Conservation (phyloP, 2,888 invertebrate genomes). For the Drosophila pseudotakahashii region DNA sequence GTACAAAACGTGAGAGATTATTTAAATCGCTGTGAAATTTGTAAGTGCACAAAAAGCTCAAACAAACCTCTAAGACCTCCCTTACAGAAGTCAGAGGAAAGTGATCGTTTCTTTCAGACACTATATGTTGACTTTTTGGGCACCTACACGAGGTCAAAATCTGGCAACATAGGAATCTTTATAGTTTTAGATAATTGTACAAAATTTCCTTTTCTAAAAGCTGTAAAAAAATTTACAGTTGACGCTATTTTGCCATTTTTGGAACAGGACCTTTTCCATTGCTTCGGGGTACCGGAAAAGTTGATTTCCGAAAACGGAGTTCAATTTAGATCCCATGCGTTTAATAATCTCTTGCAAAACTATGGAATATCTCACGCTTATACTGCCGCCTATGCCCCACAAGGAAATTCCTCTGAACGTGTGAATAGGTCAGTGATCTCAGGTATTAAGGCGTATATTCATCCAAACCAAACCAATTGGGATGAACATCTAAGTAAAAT, state of each 20-base stretch:
- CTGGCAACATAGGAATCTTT: conserved; percentile 1
- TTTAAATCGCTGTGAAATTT: conserved; percentile 6
- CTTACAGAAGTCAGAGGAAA: conserved; percentile 2
- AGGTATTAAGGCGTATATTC: conserved; percentile 3
- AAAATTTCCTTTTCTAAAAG: conserved; percentile 5
- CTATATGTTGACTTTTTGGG: conserved; percentile 10
- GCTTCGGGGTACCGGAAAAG: conserved; percentile 6
- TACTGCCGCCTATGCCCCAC: conserved; percentile 1
- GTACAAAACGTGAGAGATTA: conserved; percentile 3
- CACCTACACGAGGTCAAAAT: background rate
- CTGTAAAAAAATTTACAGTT: conserved; percentile 1
- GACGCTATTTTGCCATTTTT: background rate
- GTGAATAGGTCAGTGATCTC: conserved; percentile 5
- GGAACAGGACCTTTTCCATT: conserved; percentile 2
- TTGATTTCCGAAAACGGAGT: conserved; percentile 10
- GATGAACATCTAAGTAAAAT: conserved; percentile 1
- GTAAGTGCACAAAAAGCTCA: conserved; percentile 2
- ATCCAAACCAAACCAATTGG: conserved; percentile 4
- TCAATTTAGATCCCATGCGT: background rate
- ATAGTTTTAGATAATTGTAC: conserved; percentile 1
- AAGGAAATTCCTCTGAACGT: conserved; percentile 4
- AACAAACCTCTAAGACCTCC: conserved; percentile 3
- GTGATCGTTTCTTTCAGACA: conserved; percentile 7
- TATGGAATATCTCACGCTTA: conserved; percentile 3
- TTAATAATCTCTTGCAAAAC: background rate